Base-by-base conservation (phyloP, 1,140 invertebrate species). In the Pogonognathellus flavescens region DNA sequence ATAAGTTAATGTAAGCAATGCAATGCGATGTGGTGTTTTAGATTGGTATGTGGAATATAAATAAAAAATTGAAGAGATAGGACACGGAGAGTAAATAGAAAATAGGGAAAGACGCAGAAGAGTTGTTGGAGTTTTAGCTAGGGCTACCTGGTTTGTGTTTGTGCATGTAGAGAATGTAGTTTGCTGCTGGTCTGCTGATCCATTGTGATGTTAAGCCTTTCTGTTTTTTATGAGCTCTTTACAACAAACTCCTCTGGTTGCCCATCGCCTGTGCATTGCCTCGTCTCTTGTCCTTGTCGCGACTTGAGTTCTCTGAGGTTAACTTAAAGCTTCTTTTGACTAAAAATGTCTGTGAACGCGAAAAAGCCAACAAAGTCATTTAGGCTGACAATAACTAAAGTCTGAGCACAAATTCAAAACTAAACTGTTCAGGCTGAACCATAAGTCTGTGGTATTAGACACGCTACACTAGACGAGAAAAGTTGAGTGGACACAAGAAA, bases 141-240 rank as follows among this genome's bases (percentile, higher is more conserved):
- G 53, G 2, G 3, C 16, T 55, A 41, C 31, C 53, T 55, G 53
- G 52, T 53, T 53, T 16, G 11, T 66, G 62, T 31, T 25, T 60
- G 60, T 70, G 31, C 70, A 76, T 50, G 25, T 50, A n/a, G n/a
- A n/a, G n/a, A n/a, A n/a, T 76, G 53, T 57, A 14, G 11, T 2
- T 9, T 57, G 11, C n/a, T n/a, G 53, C 31, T 76, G 11, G 22
- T 50, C 41, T 49, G 13, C 16, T 50, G 70, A 50, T 76, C 41
- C 70, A 31, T 76, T 76, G 5, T 76, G 70, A 76, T 76, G 31
- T 76, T 76, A 76, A 76, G 70, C 70, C 41, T 76, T 41, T 49
- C 70, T 76, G 70, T 76, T 76, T 76, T 76, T 76, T 76, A 76
- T 50, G 70, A 76, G 70, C 70, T 76, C 70, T 76, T 76, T 41